Percentiles rank a stretch among this genome's conserved stretches.
Evolutionary conservation across 2,797 vertebrate genomes (phyloP).

Genomic region (Gymnoscopelus microlampas): DNA sequence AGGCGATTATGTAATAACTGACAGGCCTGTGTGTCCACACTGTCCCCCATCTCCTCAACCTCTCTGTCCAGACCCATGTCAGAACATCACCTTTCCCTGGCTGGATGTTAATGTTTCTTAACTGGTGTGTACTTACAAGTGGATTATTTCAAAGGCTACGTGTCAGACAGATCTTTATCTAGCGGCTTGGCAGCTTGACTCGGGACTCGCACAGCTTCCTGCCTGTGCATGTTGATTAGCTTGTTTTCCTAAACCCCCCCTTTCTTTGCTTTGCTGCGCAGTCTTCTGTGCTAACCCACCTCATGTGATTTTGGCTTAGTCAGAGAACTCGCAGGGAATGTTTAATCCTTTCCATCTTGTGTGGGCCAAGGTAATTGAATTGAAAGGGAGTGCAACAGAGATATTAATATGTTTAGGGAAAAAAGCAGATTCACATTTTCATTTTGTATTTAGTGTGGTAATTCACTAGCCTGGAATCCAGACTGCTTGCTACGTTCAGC

Average conservation of each 20-base stretch:
- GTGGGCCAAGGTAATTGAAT: constrained; percentile 12
- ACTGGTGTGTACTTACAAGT: constrained; percentile 68
- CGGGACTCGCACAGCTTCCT: constrained; percentile 57
- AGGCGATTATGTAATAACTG: no score
- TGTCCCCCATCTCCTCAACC: constrained; percentile 47
- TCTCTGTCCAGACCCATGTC: constrained; percentile 22
- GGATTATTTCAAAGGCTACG: constrained; percentile 78
- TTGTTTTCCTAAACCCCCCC: constrained; percentile 42
- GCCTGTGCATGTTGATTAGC: constrained; percentile 77
- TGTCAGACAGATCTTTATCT: constrained; percentile 77
- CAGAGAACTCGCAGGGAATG: constrained; percentile 33
- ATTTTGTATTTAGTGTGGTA: constrained; percentile 7
- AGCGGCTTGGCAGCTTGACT: constrained; percentile 68
- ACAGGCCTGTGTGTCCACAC: not conserved
- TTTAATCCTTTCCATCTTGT: constrained; percentile 41
- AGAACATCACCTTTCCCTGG: constrained; percentile 53
- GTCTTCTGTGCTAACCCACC: constrained; percentile 48
- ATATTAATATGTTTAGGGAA: not conserved
- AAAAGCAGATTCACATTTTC: not conserved
- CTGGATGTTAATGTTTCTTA: constrained; percentile 71
- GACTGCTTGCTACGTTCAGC: no score
- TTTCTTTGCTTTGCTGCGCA: constrained; percentile 45
- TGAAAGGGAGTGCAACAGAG: constrained; percentile 14
- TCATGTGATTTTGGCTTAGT: constrained; percentile 51
- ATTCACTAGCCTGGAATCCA: not conserved